Base-by-base conservation (phyloP, 2,888 invertebrate species). In the Drosophila villosipedis region DNA sequence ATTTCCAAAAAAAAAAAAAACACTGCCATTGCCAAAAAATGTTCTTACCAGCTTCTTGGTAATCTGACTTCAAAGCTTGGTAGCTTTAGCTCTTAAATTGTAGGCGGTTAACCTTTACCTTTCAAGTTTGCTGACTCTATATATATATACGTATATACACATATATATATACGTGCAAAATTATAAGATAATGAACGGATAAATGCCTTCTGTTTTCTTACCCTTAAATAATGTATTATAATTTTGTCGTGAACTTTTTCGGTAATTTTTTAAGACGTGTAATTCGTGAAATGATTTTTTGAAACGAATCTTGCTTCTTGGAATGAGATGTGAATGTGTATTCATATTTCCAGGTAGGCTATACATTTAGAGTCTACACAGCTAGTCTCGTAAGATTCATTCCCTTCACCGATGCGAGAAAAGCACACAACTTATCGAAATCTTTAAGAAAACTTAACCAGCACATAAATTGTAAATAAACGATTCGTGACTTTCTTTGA, bases 401-500 rank as follows among this genome's bases (percentile, higher is more conserved):
- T 22, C 1, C 6, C 14, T 22, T 22, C 4, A 4, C 14, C 14
- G 7, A 22, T 4, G 3, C 33, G 10, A 16, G 3, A 35, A 0
- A 31, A 16, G n/a, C 3, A 19, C 12, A 31, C 16, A 43, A 5
- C 4, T 22, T 4, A 10, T 37, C 31, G 37, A 60, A 39, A 59
- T 53, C 39, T 57, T 22, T 25, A 16, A 22, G n/a, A 47, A 67
- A 43, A 31, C 30, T 22, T 30, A 39, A 10, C 16, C n/a, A 49
- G 5, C 55, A 30, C n/a, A 35, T 4, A 31, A 43, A 35, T 69
- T 68, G 33, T 4, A 41, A 31, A 57, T 5, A 41, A 30, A 19
- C 12, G 5, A 19, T 5, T 30, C 9, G 9, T 14, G 28, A 53
- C 7, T 16, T 33, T 28, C 5, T 33, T 19, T 10, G 5, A n/a